Evolutionary conservation across 1,140 invertebrate species (phyloP), one percentile per base, ranked within the genome.

Genomic region (Manduca sexta): DNA sequence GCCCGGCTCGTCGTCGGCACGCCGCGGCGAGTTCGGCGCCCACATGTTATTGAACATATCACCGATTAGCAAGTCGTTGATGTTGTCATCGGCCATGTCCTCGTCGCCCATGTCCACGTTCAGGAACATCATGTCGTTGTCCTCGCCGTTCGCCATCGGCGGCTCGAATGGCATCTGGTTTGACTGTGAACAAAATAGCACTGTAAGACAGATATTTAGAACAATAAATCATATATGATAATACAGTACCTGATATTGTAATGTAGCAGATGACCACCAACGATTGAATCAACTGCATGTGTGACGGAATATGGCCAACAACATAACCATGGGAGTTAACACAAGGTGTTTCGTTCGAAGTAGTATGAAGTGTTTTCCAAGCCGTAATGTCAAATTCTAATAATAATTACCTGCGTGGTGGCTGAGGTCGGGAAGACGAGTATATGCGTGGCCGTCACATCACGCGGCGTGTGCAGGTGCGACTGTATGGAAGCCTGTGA

Each of bases 371-470:
- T 5, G 21, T 26, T 5, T 26, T 26, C 4, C 21, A 26, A 26
- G 8, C 21, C 4, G 8, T n/a, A n/a, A n/a, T n/a, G n/a, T n/a
- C n/a, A n/a, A n/a, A n/a, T n/a, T n/a, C n/a, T n/a, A n/a, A n/a
- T n/a, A n/a, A n/a, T n/a, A n/a, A n/a, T n/a, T n/a, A 26, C 21
- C 21, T 26, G 21, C 21, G 13, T 97, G 26, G 95, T 97, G 18
- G 98, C 97, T 46, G 97, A 98, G 6, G 97, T 99, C 39, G 98
- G 98, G 87, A 99, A 99, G 51, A 99, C 98, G 50, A 99, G 90
- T 60, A 99, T 99, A 81, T 99, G 98, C 40, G 98, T 99, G 72
- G 95, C 96, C 40, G 95, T 95, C 40, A 97, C 95, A 87, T 99
- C 97, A 64, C 97, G 92, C 4, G 95, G 95, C 39, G 96, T 97